These are phyloP conservation scores for Coendou prehensilis DNA, from an alignment of 2,797 vertebrate species.

Conservation along the genomic window DNA sequence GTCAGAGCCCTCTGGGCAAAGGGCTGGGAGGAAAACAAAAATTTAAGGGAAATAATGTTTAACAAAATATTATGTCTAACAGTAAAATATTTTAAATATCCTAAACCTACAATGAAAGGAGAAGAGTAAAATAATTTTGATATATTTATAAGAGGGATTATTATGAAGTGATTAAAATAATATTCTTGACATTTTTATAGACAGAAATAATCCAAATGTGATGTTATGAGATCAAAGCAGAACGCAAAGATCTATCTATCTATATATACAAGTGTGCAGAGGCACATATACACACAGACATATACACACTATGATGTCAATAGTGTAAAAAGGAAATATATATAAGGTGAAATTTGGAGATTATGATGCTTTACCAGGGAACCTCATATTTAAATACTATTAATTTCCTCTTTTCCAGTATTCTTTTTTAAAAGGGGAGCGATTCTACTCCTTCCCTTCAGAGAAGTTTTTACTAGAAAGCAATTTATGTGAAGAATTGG, in stretches of 20 bases:
- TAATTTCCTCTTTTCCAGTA: slow-evolving; percentile 48
- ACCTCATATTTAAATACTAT: slow-evolving; percentile 24
- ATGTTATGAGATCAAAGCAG: slow-evolving; percentile 11
- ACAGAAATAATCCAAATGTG: slow-evolving; percentile 39
- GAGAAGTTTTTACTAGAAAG: not conserved
- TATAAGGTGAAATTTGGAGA: slow-evolving; percentile 4
- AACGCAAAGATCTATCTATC: not conserved
- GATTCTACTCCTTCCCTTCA: not conserved
- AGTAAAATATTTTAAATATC: slow-evolving; percentile 66
- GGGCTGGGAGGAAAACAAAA: not conserved
- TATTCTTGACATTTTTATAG: slow-evolving; percentile 58
- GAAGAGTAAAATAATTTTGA: slow-evolving; percentile 21
- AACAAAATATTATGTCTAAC: slow-evolving; percentile 21
- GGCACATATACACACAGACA: not conserved
- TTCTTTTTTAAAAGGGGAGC: not conserved
- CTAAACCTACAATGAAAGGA: not conserved
- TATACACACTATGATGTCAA: not conserved
- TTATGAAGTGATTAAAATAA: slow-evolving; percentile 57
- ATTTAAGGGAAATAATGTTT: slow-evolving; percentile 6
- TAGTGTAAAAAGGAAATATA: not conserved
- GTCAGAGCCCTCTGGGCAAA: not conserved
- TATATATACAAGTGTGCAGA: not conserved
- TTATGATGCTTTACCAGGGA: not conserved
- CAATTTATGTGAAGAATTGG: not conserved
- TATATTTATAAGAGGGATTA: not conserved